Percentiles rank a stretch among this genome's conserved stretches.
These are phyloP conservation scores for Linnaemya tessellans DNA, from an alignment of 2,888 invertebrate species.

Conservation along the genomic window DNA sequence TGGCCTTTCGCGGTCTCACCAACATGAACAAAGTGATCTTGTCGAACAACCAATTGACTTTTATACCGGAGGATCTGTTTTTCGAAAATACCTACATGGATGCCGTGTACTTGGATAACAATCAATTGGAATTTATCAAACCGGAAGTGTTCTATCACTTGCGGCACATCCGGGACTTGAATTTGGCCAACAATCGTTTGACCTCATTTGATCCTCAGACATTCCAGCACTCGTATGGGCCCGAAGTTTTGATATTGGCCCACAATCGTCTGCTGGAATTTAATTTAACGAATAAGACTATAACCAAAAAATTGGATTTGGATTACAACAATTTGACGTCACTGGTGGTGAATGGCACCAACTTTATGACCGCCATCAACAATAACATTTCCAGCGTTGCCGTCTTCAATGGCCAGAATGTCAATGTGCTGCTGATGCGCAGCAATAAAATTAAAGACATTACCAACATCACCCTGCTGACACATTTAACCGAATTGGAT, in stretches of 20 bases:
- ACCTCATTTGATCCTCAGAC: slow-evolving; percentile 79
- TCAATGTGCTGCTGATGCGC: slow-evolving; percentile 79
- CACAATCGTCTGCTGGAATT: slow-evolving; percentile 77
- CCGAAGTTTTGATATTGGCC: slow-evolving; percentile 78
- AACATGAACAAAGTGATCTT: slow-evolving; percentile 80
- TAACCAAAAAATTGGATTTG: slow-evolving; percentile 78
- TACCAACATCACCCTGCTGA: slow-evolving; percentile 78
- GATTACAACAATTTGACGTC: slow-evolving; percentile 79
- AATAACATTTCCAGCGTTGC: slow-evolving; percentile 79
- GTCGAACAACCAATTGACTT: slow-evolving; percentile 78
- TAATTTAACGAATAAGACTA: slow-evolving; percentile 78
- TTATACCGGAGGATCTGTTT: slow-evolving; percentile 79
- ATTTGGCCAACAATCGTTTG: slow-evolving; percentile 80
- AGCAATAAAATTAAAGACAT: slow-evolving; percentile 78
- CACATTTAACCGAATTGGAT: slow-evolving; percentile 78
- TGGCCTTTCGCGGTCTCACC: slow-evolving; percentile 80
- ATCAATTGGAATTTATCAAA: slow-evolving; percentile 78
- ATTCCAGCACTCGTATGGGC: slow-evolving; percentile 78
- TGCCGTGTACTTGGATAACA: slow-evolving; percentile 79
- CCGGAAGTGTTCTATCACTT: slow-evolving; percentile 80
- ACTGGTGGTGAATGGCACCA: slow-evolving; percentile 79
- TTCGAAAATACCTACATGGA: slow-evolving; percentile 80
- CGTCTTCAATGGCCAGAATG: slow-evolving; percentile 76
- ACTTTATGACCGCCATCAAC: slow-evolving; percentile 79
- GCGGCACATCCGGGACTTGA: slow-evolving; percentile 80